Base-by-base conservation (phyloP, 2,888 invertebrate species). In the Drosophila quasianomalipes region DNA sequence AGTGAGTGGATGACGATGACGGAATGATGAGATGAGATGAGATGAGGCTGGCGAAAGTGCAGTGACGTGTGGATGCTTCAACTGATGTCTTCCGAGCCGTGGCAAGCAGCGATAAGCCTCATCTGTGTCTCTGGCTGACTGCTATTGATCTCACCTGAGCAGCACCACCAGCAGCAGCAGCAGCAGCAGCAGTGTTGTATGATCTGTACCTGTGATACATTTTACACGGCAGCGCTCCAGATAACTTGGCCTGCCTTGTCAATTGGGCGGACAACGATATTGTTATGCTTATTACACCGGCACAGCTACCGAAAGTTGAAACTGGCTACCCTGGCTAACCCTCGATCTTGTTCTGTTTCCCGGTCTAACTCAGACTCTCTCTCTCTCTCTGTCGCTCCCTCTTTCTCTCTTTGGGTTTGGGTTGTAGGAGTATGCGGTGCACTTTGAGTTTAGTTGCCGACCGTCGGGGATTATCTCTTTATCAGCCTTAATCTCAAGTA, bases 401-500 rank as follows among this genome's bases (percentile, higher is more conserved):
- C 55, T 22, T 35, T 37, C 10, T 37, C 10, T 51, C 28, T 37
- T 12, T 35, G 22, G 54, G 33, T 66, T 59, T 63, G 76, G 26
- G 68, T 68, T 72, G 86, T 81, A 81, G 79, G 75, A 86, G 84
- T 85, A 62, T 61, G 80, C 72, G 82, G 79, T 76, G 76, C 83
- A 77, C 80, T 86, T 84, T 77, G 79, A 81, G 76, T 76, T 77
- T 71, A 75, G 81, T 81, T 76, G 83, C 90, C 89, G 89, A 81
- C 86, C 83, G 78, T 76, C 73, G 68, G 70, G 85, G 92, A 92
- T 92, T 92, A 92, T 91, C 92, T 91, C 87, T 89, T 92, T 92
- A 92, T 92, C 92, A 91, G 92, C 77, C 85, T 81, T 92, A 92
- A 92, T 92, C 92, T 92, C 92, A 92, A 92, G 92, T 92, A 92